These are phyloP conservation scores for Macrobrachium nipponense DNA, from an alignment of 1,140 invertebrate genomes.

Conservation along the genomic window DNA sequence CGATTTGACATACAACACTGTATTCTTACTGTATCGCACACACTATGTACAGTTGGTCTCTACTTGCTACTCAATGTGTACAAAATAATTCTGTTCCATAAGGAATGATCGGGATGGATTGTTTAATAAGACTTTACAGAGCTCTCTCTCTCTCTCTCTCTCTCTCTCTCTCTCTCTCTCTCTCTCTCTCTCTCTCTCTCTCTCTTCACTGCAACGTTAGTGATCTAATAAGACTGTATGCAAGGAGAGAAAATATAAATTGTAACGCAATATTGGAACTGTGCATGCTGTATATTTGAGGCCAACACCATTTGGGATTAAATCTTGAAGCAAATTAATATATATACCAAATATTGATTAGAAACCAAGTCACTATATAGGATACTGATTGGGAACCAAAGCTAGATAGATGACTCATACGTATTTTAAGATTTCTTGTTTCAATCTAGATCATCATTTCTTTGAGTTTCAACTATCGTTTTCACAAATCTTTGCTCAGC, in stretches of 20 bases:
- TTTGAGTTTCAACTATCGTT: no score
- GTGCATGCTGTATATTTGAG: no score
- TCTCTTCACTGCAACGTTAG: background rate
- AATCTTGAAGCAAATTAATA: background rate
- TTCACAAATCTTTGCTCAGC: no score
- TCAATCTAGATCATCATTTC: no score
- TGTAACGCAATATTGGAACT: no score
- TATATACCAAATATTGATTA: background rate
- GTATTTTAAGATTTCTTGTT: background rate
- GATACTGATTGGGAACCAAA: background rate
- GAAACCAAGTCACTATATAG: background rate
- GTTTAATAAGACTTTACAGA: background rate
- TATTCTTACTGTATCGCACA: no score
- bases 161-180: constrained; percentile 15
- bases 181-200: background rate
- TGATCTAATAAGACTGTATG: background rate
- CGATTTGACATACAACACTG: no score
- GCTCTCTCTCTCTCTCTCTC: constrained; percentile 17
- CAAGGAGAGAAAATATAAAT: background rate
- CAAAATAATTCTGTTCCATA: no score
- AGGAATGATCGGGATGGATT: background rate
- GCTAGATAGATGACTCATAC: background rate
- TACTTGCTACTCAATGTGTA: no score
- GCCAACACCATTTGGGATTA: background rate
- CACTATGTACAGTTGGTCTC: no score